Base-by-base conservation (phyloP, 2,113 vertebrate species). In the Stegostoma tigrinum region DNA sequence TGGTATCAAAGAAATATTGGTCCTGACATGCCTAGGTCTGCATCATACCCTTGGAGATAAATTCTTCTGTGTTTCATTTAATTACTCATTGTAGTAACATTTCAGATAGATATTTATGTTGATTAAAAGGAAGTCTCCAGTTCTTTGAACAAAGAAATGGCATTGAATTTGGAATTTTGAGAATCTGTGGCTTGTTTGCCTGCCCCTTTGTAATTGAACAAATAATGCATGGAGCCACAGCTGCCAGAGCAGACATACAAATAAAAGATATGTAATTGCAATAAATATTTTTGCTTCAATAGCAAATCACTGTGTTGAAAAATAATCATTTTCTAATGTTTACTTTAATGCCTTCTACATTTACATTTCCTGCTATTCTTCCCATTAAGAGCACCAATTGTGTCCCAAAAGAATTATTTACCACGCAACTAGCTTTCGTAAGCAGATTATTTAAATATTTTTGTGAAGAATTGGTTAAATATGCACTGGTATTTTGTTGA, bases 61-160 rank as follows among this genome's bases (percentile, higher is more conserved):
- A 67, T 93, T 21, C 61, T 17, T 67, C 89, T 38, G 34, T 66
- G 89, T 38, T 93, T 61, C 67, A 6, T 24, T 66, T n/a, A 27
- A 24, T 61, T 64, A 17, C 34, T 24, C 34, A 19, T 38, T 93
- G 85, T 27, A 23, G 24, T 66, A 23, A 67, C 12, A 70, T 72
- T 94, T 48, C 42, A 17, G 38, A 10, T 42, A 45, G 27, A 38
- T 67, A 24, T 42, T 94, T 45, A 2, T 52, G 24, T 24, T 75
- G 24, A 14, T 95, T 75, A 34, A 42, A 75, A 95, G 42, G 21
- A 3, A 52, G 23, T 5, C n/a, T 94, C 38, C 66, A 45, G 70
- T 94, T 94, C 67, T 94, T 94, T 70, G 93, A 94, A 94, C 93
- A 94, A 91, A 91, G 55, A 67, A 45, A 6, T 94, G 6, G 68